These are phyloP conservation scores for Thalassarche chlororhynchos DNA, from an alignment of 2,113 vertebrate genomes.

Conservation along the genomic window DNA sequence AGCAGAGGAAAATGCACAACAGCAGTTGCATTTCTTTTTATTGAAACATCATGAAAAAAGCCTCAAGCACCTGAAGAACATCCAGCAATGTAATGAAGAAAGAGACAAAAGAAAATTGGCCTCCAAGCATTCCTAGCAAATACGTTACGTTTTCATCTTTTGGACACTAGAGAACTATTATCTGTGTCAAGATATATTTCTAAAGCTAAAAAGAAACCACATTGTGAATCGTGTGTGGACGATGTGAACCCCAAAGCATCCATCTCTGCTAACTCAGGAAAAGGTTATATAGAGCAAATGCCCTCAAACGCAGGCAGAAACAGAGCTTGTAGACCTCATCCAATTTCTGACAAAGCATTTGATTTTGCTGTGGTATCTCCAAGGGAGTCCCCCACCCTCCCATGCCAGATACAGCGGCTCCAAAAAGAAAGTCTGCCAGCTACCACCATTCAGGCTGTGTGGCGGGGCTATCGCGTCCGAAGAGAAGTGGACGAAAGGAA, in stretches of 20 bases:
- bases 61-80: not conserved
- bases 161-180: not conserved
- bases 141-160: not conserved
- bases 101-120: not conserved
- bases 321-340: not conserved
- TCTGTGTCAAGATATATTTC: not conserved
- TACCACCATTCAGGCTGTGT: not conserved
- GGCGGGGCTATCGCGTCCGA: not conserved
- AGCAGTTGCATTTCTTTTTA: not conserved
- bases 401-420: not conserved
- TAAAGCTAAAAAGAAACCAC: not conserved
- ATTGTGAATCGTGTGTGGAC: not conserved
- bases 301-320: not conserved
- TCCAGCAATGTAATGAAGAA: not conserved
- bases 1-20: not conserved
- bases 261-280: not conserved
- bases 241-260: not conserved
- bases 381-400: not conserved
- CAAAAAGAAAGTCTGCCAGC: not conserved
- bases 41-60: not conserved
- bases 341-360: not conserved
- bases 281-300: not conserved
- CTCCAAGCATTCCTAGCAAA: not conserved
- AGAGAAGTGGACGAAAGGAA: not conserved
- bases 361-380: not conserved